A percentile compares a stretch with the other conserved stretches of the same genome.
Evolutionary conservation across 2,888 invertebrate species (phyloP).

Genomic region (Congeria kusceri): DNA sequence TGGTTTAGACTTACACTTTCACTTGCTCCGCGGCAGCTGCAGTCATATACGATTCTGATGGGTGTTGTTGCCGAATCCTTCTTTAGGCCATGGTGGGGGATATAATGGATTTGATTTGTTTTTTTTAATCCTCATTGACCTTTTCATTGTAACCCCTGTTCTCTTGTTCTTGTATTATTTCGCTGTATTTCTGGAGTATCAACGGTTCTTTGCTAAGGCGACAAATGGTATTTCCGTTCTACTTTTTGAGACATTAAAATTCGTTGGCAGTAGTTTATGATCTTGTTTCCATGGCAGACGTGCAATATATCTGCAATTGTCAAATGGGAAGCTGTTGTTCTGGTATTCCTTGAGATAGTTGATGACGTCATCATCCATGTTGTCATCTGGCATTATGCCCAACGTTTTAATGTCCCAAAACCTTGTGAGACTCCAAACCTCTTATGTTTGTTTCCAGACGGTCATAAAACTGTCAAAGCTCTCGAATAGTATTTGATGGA

Average conservation of each 20-base stretch:
- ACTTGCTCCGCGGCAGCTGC: conserved; percentile 29
- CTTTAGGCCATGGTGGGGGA: conserved; percentile 56
- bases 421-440: no score
- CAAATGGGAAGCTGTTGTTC: conserved; percentile 2
- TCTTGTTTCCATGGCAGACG: conserved; percentile 7
- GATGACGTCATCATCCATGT: no score
- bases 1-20: conserved; percentile 56
- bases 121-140: conserved; percentile 3
- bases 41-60: conserved; percentile 47
- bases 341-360: no score
- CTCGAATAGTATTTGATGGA: no score
- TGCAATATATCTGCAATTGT: not conserved
- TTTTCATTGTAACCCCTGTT: conserved; percentile 46
- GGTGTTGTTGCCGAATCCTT: not conserved
- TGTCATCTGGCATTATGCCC: no score
- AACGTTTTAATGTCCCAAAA: no score
- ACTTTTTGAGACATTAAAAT: conserved; percentile 16
- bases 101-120: conserved; percentile 37
- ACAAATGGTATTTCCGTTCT: conserved; percentile 16
- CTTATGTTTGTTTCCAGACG: no score
- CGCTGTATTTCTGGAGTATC: conserved; percentile 9
- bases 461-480: no score
- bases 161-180: conserved; percentile 53
- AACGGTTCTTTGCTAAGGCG: conserved; percentile 9
- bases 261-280: conserved; percentile 14